Conservation (phyloP, 2,888 invertebrate genomes). For the Epinotia ramella region DNA sequence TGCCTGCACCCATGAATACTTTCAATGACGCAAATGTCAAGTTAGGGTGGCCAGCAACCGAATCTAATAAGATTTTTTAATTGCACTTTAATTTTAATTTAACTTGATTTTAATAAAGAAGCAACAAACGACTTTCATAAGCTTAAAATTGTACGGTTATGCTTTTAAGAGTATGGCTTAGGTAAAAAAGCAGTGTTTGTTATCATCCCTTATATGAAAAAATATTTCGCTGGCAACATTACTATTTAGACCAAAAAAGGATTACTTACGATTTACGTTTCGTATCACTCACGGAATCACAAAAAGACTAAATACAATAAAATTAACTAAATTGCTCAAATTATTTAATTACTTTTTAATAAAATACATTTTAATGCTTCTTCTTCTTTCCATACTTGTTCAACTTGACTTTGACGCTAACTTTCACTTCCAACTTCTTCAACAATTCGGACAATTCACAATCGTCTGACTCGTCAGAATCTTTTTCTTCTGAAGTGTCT, state of each 20-base stretch:
- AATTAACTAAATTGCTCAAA: neutral
- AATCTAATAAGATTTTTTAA: constrained; percentile 7
- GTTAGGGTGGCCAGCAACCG: constrained; percentile 37
- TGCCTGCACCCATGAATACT: constrained; percentile 45
- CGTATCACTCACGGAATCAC: neutral
- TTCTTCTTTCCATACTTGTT: constrained; percentile 62
- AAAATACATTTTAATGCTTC: constrained; percentile 44
- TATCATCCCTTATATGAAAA: neutral
- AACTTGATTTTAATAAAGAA: neutral
- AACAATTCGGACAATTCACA: constrained; percentile 63
- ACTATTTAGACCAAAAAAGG: neutral
- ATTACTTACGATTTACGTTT: neutral
- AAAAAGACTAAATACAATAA: neutral
- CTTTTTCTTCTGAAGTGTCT: constrained; percentile 58
- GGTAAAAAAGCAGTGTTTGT: too few relatives aligned
- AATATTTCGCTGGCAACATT: constrained; percentile 24
- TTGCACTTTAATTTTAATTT: neutral
- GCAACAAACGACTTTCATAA: neutral
- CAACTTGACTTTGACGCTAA: constrained; percentile 73
- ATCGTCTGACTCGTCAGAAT: constrained; percentile 50
- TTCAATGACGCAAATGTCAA: constrained; percentile 46
- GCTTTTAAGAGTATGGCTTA: too few relatives aligned
- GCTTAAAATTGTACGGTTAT: neutral
- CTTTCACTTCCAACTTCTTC: constrained; percentile 72
- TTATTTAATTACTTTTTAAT: constrained; percentile 34